Evolutionary conservation across 2,113 vertebrate genomes (phyloP), one percentile per base, ranked within the genome.

Genomic region (Dermatemys mawii): DNA sequence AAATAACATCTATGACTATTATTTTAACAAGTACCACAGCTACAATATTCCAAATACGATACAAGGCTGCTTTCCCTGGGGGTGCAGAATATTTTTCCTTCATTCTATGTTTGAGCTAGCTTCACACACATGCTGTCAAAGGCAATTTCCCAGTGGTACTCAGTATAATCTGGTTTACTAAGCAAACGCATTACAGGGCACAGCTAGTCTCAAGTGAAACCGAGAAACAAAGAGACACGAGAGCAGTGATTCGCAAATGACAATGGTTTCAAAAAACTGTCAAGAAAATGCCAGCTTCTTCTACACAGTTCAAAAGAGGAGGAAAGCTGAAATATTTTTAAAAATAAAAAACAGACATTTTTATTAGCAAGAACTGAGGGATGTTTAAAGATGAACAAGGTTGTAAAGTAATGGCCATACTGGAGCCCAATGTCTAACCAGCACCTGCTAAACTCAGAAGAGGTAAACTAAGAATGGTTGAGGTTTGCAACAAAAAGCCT

Each of bases 221-320:
- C 87, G 54, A 51, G 38, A 13, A 27, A 46, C 41, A 44, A 14
- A 70, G 53, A 1, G 90, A 91, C 70, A 92, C 4, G 19, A 2
- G 5, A 89, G 75, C 84, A 53, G 87, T 51, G 79, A 87, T 13
- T 87, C 29, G 89, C 84, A 76, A 89, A 93, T 3, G 51, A 84
- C 93, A 49, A 22, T 63, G 76, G 94, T 88, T 95, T 92, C 78
- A 78, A 96, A 95, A 73, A 60, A 84, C 57, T 95, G 81, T 89
- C 35, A 92, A 90, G 88, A 70, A 97, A 97, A 96, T 6, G 46
- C 46, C 53, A 91, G 67, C 79, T 92, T 38, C 81, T 78, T 8
- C 16, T 4, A 49, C 21, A 75, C 16, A 60, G 67, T 38, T 11
- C 78, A 12, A 27, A 87, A 57, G 2, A 24, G 0, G 2, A 48